Evolutionary conservation across 2,797 vertebrate genomes (phyloP), one percentile per base, ranked within the genome.

Genomic region (Catostomus latipinnis): DNA sequence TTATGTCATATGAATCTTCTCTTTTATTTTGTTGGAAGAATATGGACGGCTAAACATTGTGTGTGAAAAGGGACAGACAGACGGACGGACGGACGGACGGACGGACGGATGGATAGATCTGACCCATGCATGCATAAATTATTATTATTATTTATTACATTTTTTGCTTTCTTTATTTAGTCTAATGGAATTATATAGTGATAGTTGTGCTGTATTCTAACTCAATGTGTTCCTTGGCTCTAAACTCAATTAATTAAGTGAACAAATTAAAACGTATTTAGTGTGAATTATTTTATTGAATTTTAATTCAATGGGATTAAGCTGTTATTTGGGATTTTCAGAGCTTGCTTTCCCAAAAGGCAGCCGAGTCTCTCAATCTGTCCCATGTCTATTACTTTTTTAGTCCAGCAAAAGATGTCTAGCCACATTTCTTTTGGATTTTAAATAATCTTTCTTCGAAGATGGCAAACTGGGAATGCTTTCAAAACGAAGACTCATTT

Each of bases 261-360:
- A 84, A 82, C 84, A 88, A 90, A 91, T 91, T 86, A 88, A 92
- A 91, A 90, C 83, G 79, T 88, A 85, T 91, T 91, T 88, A 83
- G 83, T 86, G 83, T 88, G 85, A 91, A 90, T 85, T 87, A 80
- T 73, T 83, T 81, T 62, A 84, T 83, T 84, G 67, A 81, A 77
- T 79, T 84, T 86, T 86, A 84, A 81, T 86, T 84, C 83, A 81
- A 83, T 81, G 62, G 75, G 85, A 86, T 86, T 84, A 86, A 80
- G 57, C 70, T 69, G 58, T 81, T 79, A 83, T 81, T 84, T 78
- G 80, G 73, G 81, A 69, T 54, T 22, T 66, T 75, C 12, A 68
- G 12, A 50, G 58, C 63, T 49, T 50, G 9, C 57, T 58, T 52
- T 57, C 67, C 50, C 72, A 65, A 68, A 69, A 43, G 57, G 61